Percentiles rank a stretch among this genome's conserved stretches.
These are phyloP conservation scores for Mesorhabditis sp. DNA, from an alignment of 2,888 invertebrate genomes.

Conservation along the genomic window DNA sequence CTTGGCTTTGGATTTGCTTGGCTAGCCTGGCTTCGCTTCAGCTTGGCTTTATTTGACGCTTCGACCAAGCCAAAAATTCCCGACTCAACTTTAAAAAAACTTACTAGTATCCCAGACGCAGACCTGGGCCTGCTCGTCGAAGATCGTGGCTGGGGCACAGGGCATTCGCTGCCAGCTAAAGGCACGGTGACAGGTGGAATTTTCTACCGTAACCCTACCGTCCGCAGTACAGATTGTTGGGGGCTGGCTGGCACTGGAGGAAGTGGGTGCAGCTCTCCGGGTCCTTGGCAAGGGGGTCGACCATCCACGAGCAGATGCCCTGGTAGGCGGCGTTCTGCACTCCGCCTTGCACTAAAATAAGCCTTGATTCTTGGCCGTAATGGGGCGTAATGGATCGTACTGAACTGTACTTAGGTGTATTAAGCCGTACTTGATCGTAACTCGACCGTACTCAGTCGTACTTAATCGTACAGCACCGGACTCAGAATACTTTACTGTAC, in stretches of 20 bases:
- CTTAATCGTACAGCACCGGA: background rate
- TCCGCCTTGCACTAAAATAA: slow-evolving; percentile 49
- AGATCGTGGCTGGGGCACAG: slow-evolving; percentile 56
- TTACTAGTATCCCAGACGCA: slow-evolving; percentile 44
- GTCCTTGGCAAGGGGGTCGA: slow-evolving; percentile 55
- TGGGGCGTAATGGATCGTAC: background rate
- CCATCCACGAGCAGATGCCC: slow-evolving; percentile 58
- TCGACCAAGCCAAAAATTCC: no score
- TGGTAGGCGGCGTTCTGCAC: slow-evolving; percentile 53
- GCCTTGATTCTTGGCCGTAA: background rate
- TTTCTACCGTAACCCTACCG: slow-evolving; percentile 21
- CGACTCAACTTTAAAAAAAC: background rate
- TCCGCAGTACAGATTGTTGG: slow-evolving; percentile 57
- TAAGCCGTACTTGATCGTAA: background rate
- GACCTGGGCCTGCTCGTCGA: slow-evolving; percentile 52
- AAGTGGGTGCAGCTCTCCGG: slow-evolving; percentile 46
- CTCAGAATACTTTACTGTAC: no score
- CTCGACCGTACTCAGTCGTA: background rate
- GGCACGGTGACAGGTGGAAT: background rate
- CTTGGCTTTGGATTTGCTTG: no score
- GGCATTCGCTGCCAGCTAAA: slow-evolving; percentile 53
- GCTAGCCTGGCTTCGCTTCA: background rate
- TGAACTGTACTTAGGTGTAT: background rate
- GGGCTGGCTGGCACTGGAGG: slow-evolving; percentile 56
- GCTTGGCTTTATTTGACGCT: background rate